Base-by-base conservation (phyloP, 2,888 invertebrate species). In the Heliothis peltigera region DNA sequence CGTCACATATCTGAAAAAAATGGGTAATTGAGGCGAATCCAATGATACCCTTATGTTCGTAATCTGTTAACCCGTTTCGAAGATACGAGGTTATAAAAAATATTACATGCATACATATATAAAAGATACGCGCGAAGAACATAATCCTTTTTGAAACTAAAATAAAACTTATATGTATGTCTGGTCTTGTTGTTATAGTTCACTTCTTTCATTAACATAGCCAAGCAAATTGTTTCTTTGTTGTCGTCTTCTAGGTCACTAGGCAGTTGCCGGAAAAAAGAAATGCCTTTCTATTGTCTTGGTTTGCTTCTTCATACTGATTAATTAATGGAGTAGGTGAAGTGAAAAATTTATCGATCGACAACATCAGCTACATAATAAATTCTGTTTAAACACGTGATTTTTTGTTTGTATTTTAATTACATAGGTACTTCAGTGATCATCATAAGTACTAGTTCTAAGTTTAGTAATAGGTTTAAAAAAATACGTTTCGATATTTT, bases 371-470 rank as follows among this genome's bases (percentile, higher is more conserved):
- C 32, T 66, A 25, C 19, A 19, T 18, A 35, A 53, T 67, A 2
- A 42, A 60, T 60, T 35, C 15, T 8, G 17, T 42, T 42, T 6
- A 35, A 52, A 66, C 32, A 52, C 17, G 25, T 35, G 6, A 8
- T 43, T 69, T 67, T 52, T 67, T 67, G 35, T 53, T 43, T 47
- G 32, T 32, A 53, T 39, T 28, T 21, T 54, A 43, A 48, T 56
- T 56, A 70, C 21, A 43, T 60, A 60, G 57, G 75, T 75, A 75
- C 60, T 70, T 75, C 70, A 60, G 39, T 59, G 10, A 65, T 75
- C 64, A 60, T 51, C 75, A 60, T 21, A 44, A 54, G 47, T 75
- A 65, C 73, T 7, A 43, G 69, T 68, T 66, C 54, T 51, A 46
- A 8, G 21, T 35, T 4, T 19, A 46, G 19, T 19, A 28, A 54